Percentiles rank a stretch among this genome's conserved stretches.
phyloP scores from a whole-genome alignment of 2,113 vertebrate species.

The Callipepla californica region DNA sequence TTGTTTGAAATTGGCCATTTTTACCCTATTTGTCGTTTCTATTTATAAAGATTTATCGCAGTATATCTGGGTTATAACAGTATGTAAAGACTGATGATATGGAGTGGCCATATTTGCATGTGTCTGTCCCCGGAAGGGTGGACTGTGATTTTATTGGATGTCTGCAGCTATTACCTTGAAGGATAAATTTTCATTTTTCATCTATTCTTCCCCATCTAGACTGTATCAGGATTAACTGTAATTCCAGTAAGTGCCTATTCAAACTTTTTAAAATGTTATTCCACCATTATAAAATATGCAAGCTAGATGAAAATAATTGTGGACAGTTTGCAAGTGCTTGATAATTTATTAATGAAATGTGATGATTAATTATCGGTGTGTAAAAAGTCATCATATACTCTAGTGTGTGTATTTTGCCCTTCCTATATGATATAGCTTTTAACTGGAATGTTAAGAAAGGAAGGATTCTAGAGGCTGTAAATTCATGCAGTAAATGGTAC shows the following conservation, averaged over 20 bases:
- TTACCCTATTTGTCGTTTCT: constrained; percentile 78
- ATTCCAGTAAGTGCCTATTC: constrained; percentile 99
- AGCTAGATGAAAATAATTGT: constrained; percentile 71
- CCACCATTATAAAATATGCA: constrained; percentile 80
- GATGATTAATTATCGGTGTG: constrained; percentile 74
- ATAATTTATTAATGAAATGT: constrained; percentile 64
- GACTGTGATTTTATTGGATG: constrained; percentile 98
- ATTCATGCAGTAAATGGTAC: neutral
- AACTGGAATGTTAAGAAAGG: neutral
- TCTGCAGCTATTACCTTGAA: constrained; percentile 99
- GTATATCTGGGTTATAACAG: constrained; percentile 77
- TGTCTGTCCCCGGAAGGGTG: constrained; percentile 99
- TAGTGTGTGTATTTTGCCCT: neutral
- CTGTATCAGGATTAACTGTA: constrained; percentile 99
- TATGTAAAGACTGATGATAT: constrained; percentile 79
- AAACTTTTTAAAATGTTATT: constrained; percentile 92
- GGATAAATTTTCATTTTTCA: constrained; percentile 99
- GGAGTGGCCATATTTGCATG: constrained; percentile 90
- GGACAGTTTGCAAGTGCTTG: constrained; percentile 55
- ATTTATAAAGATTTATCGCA: constrained; percentile 69
- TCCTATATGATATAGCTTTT: neutral
- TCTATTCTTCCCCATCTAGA: constrained; percentile 99
- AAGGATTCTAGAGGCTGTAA: neutral
- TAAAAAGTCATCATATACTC: constrained; percentile 80
- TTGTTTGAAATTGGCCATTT: constrained; percentile 91